Percentiles rank a stretch among this genome's conserved stretches.
These are phyloP conservation scores for Oplegnathus fasciatus DNA, from an alignment of 2,113 vertebrate genomes.

Conservation along the genomic window DNA sequence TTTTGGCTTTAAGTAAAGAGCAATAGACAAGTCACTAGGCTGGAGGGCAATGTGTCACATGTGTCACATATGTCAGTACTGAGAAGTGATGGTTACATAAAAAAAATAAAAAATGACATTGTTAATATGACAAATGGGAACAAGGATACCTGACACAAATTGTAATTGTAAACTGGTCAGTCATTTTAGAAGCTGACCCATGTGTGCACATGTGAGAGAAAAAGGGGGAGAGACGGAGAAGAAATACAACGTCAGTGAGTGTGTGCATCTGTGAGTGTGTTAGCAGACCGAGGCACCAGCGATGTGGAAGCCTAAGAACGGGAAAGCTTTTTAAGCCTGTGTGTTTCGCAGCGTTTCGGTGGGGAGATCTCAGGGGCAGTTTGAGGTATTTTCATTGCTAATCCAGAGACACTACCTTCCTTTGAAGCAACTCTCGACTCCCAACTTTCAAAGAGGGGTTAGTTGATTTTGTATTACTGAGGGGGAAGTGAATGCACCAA, in stretches of 20 bases:
- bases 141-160: conserved; percentile 23
- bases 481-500: background rate
- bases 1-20: conserved; percentile 2
- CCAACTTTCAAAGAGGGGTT: background rate
- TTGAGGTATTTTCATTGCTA: conserved; percentile 52
- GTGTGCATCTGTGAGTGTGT: background rate
- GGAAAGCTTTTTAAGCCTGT: background rate
- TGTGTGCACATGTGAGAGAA: background rate
- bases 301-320: background rate
- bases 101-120: background rate
- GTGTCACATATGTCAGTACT: conserved; percentile 10
- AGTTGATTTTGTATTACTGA: background rate
- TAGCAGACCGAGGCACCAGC: background rate
- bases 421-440: conserved; percentile 18
- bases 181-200: background rate
- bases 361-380: conserved; percentile 32
- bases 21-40: conserved; percentile 13
- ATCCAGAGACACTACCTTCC: conserved; percentile 54
- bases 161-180: background rate
- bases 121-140: conserved; percentile 41
- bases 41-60: conserved; percentile 24
- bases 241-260: background rate
- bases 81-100: background rate
- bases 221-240: background rate
- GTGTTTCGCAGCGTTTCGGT: background rate